These are phyloP conservation scores for Atta colombica DNA, from an alignment of 1,140 invertebrate genomes.

Conservation along the genomic window DNA sequence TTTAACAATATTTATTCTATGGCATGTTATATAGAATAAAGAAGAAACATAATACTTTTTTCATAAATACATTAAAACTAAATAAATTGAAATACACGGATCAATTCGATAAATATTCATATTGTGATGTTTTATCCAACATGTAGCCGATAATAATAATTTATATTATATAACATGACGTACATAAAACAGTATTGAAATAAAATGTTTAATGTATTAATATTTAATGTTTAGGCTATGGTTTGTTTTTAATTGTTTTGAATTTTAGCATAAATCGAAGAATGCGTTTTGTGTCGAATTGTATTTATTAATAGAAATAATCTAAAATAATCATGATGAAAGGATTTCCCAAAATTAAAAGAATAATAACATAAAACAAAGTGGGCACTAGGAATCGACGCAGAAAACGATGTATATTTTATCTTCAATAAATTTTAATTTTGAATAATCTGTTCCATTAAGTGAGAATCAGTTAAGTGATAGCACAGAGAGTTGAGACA, in stretches of 20 bases:
- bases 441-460: slow-evolving; percentile 58
- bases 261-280: neutral
- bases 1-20: slow-evolving; percentile 25
- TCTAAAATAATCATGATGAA: neutral
- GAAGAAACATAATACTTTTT: neutral
- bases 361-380: too few relatives aligned
- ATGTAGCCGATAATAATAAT: slow-evolving; percentile 12
- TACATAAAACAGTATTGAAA: slow-evolving; percentile 15
- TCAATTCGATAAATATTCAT: slow-evolving; percentile 41
- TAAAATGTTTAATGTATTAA: slow-evolving; percentile 29
- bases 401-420: too few relatives aligned
- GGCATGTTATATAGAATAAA: neutral
- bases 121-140: neutral
- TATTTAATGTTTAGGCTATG: slow-evolving; percentile 13
- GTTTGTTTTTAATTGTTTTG: slow-evolving; percentile 34
- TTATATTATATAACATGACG: slow-evolving; percentile 18
- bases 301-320: slow-evolving; percentile 43
- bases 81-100: slow-evolving; percentile 30
- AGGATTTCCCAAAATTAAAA: too few relatives aligned
- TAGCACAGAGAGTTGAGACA: neutral
- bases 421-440: too few relatives aligned
- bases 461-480: slow-evolving; percentile 51
- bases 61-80: slow-evolving; percentile 29
- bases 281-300: slow-evolving; percentile 14
- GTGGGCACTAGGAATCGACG: too few relatives aligned